These are phyloP conservation scores for Microplitis deprimator DNA, from an alignment of 2,888 invertebrate genomes.

Conservation along the genomic window DNA sequence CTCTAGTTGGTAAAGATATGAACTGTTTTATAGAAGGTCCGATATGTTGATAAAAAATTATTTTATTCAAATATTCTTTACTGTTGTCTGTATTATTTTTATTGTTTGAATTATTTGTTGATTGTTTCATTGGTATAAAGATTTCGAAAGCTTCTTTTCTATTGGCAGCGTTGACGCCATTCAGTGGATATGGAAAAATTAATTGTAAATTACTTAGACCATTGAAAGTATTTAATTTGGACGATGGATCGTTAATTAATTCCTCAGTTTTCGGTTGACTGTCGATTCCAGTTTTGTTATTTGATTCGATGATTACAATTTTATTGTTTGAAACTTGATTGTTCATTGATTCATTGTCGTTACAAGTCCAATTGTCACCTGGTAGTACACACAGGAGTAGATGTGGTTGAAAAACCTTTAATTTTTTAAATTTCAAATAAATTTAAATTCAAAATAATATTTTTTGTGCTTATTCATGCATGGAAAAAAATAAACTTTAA, in stretches of 20 bases:
- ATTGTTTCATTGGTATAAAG: conserved; percentile 36
- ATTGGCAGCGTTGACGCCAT: conserved; percentile 44
- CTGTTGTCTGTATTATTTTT: conserved; percentile 38
- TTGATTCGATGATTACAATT: conserved; percentile 43
- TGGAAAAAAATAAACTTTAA: too few species aligned
- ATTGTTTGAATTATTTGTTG: conserved; percentile 45
- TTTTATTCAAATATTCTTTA: conserved; percentile 44
- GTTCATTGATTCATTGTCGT: conserved; percentile 30
- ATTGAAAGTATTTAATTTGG: conserved; percentile 45
- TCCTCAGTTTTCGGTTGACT: background rate
- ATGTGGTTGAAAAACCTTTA: conserved; percentile 63
- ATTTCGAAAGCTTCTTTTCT: conserved; percentile 24
- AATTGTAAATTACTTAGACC: conserved; percentile 40
- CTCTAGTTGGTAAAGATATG: conserved; percentile 10
- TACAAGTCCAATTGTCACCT: conserved; percentile 61
- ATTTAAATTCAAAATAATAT: too few species aligned
- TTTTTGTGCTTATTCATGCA: too few species aligned
- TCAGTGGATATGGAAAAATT: conserved; percentile 56
- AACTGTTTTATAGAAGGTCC: conserved; percentile 37
- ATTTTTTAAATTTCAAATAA: background rate
- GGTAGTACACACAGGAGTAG: conserved; percentile 63
- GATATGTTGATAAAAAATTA: conserved; percentile 47
- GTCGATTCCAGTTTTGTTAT: conserved; percentile 50
- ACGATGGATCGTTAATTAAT: conserved; percentile 11
- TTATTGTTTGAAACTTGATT: background rate